A percentile compares a stretch with the other conserved stretches of the same genome.
Evolutionary conservation across 2,888 invertebrate genomes (phyloP).

Genomic region (Scaptomyza tumidula): DNA sequence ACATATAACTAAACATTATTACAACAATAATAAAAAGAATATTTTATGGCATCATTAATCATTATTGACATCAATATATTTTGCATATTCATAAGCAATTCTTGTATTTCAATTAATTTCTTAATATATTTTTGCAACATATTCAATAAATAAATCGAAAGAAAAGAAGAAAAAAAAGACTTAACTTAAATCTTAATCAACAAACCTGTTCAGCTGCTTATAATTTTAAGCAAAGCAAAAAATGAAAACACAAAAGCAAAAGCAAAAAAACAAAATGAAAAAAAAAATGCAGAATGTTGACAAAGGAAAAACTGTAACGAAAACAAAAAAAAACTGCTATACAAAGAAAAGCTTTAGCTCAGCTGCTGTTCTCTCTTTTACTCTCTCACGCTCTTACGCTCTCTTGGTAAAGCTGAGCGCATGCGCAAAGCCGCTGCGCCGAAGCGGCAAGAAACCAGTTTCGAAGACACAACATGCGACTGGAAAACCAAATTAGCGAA

Average conservation of each 20-base stretch:
- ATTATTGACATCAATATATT: neutral
- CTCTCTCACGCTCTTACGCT: conserved; percentile 7
- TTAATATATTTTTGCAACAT: conserved; percentile 56
- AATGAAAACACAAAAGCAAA: conserved; percentile 21
- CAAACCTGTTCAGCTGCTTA: conserved; percentile 66
- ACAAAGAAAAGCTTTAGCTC: conserved; percentile 51
- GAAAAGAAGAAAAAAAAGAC: neutral
- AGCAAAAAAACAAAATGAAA: conserved; percentile 29
- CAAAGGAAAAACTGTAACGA: conserved; percentile 58
- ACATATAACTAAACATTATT: neutral
- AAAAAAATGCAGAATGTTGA: conserved; percentile 58
- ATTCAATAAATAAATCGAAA: conserved; percentile 32
- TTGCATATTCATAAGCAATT: neutral
- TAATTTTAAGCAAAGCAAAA: conserved; percentile 22
- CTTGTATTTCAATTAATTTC: neutral
- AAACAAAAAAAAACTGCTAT: conserved; percentile 14
- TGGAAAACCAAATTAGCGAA: conserved; percentile 69
- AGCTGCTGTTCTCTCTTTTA: conserved; percentile 17
- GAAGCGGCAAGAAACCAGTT: conserved; percentile 74
- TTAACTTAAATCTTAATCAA: conserved; percentile 54
- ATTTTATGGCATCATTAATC: neutral
- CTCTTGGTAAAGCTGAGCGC: conserved; percentile 39
- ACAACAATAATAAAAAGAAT: neutral
- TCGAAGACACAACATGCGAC: conserved; percentile 61
- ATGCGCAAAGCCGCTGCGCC: conserved; percentile 63